These are phyloP conservation scores for Thymallus thymallus DNA, from an alignment of 2,113 vertebrate species.

Conservation along the genomic window DNA sequence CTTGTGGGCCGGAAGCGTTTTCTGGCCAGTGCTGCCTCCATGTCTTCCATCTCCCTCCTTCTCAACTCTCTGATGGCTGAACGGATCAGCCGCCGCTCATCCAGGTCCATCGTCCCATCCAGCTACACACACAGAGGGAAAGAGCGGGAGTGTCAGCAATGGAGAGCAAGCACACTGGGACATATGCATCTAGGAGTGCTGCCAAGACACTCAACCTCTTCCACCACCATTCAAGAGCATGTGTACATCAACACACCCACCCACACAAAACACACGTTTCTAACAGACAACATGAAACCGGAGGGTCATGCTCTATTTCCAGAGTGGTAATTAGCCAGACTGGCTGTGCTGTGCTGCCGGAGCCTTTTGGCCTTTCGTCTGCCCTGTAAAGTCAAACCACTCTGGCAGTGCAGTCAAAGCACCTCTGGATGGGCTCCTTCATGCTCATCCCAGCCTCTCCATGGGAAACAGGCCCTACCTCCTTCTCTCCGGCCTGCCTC, in stretches of 20 bases:
- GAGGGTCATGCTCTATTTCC: background rate
- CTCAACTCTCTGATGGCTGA: constrained; percentile 89
- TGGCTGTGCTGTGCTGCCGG: background rate
- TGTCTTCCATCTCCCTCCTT: constrained; percentile 85
- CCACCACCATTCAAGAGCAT: too few species aligned
- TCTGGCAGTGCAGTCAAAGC: background rate
- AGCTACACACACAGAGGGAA: constrained; percentile 67
- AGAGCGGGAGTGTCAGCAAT: background rate
- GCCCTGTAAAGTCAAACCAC: background rate
- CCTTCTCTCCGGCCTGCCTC: background rate
- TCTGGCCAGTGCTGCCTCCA: constrained; percentile 87
- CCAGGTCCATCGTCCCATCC: constrained; percentile 86
- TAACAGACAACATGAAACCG: background rate
- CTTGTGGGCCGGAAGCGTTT: constrained; percentile 88
- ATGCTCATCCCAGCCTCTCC: background rate
- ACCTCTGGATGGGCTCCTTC: background rate
- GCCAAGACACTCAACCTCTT: too few species aligned
- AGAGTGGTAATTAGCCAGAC: too few species aligned
- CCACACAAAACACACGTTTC: constrained; percentile 3
- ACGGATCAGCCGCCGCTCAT: constrained; percentile 88
- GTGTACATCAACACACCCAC: too few species aligned
- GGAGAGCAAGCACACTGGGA: background rate
- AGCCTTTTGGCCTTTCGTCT: background rate
- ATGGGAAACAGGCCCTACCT: background rate
- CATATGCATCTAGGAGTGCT: too few species aligned